These are phyloP conservation scores for Neogale vison DNA, from an alignment of 2,113 vertebrate species.

Conservation along the genomic window DNA sequence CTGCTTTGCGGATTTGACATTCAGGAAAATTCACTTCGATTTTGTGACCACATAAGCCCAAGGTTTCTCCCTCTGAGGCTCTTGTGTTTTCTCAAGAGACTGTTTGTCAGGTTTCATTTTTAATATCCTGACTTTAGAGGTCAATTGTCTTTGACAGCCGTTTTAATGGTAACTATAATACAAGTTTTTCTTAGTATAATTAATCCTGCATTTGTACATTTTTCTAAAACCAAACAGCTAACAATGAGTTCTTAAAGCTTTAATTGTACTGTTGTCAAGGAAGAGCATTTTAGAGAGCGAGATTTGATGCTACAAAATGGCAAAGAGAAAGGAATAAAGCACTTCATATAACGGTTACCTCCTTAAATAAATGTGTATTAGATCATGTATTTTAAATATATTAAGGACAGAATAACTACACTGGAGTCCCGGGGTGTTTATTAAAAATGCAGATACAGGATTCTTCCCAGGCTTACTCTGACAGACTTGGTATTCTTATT, in stretches of 20 bases:
- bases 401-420: background rate
- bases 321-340: background rate
- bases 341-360: background rate
- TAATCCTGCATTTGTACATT: background rate
- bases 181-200: background rate
- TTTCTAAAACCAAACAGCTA: background rate
- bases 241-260: background rate
- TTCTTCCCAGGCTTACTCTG: background rate
- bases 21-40: background rate
- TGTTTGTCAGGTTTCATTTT: constrained; percentile 30
- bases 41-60: background rate
- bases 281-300: background rate
- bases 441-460: background rate
- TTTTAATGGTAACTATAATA: constrained; percentile 2
- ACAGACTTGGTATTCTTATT: background rate
- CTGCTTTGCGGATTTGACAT: background rate
- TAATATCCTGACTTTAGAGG: constrained; percentile 18
- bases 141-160: constrained; percentile 51
- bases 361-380: background rate
- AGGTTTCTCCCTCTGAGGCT: background rate
- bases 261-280: background rate
- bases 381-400: background rate
- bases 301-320: background rate
- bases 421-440: background rate
- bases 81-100: background rate